phyloP scores from a whole-genome alignment of 2,888 invertebrate genomes.

The Cephus sareptanus region DNA sequence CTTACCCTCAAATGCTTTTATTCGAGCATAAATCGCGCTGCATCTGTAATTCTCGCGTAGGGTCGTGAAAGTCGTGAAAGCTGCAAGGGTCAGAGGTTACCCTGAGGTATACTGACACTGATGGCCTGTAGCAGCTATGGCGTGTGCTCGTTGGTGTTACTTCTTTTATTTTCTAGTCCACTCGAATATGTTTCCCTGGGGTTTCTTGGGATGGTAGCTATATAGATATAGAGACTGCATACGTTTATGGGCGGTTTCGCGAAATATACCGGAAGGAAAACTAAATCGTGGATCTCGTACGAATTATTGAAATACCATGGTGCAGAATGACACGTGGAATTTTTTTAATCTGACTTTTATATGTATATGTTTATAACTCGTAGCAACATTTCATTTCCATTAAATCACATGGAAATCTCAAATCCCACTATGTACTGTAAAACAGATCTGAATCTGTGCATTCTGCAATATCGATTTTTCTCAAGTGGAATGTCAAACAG shows the following conservation, averaged over 20 bases:
- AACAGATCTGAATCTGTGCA: neutral
- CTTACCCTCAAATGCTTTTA: neutral
- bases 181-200: neutral
- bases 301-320: neutral
- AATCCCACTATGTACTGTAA: neutral
- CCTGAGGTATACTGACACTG: neutral
- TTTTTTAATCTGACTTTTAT: neutral
- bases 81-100: neutral
- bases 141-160: neutral
- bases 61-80: neutral
- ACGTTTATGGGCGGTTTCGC: neutral
- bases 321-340: neutral
- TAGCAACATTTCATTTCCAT: neutral
- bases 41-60: neutral
- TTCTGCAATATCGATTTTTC: neutral
- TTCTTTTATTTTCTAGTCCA: neutral
- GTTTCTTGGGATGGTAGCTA: neutral
- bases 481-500: neutral
- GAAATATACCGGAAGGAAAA: neutral
- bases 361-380: neutral
- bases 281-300: neutral
- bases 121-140: neutral
- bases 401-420: neutral
- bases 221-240: neutral
- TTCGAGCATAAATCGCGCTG: neutral